Base-by-base conservation (phyloP, 2,888 invertebrate genomes). In the Molorchus minor region DNA sequence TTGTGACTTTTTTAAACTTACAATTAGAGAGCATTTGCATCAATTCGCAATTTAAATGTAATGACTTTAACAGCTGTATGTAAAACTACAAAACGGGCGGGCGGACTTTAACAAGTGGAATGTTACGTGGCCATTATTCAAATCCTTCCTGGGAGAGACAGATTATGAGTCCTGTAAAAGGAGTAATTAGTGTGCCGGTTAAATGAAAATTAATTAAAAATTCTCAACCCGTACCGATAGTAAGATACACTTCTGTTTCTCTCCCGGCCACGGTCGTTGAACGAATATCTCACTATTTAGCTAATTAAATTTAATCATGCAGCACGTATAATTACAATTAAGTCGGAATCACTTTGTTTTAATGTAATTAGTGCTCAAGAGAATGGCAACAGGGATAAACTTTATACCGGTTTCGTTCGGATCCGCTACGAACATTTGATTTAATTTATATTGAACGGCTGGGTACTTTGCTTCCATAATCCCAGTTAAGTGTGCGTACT, bases 301-400 rank as follows among this genome's bases (percentile, higher is more conserved):
- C 52, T 41, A 52, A 52, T 52, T 52, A 52, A 52, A 52, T 40
- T 52, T 52, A 52, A 52, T 52, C 52, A 52, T 52, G 30, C 41
- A 52, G 30, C 30, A 52, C 52, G 67, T 67, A 71, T 73, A 71
- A 74, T 74, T 70, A 68, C 71, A 71, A 71, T 72, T 72, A 74
- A 70, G 69, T 71, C 64, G 61, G 70, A 76, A 77, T 75, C 70
- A 73, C 74, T 75, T 75, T 75, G 74, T 74, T 73, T 71, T 71
- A 74, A 75, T 72, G 70, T 73, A 72, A 75, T 76, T 74, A 74
- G 68, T 63, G 66, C 67, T 68, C 71, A 66, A 66, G 64, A 61
- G 64, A 70, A 70, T 66, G 68, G 71, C 68, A 71, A 62, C 54
- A 47, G 59, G n/a, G 61, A 69, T 70, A 58, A 71, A 72, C 67